phyloP scores from a whole-genome alignment of 2,797 vertebrate species.

The Selene dorsalis region DNA sequence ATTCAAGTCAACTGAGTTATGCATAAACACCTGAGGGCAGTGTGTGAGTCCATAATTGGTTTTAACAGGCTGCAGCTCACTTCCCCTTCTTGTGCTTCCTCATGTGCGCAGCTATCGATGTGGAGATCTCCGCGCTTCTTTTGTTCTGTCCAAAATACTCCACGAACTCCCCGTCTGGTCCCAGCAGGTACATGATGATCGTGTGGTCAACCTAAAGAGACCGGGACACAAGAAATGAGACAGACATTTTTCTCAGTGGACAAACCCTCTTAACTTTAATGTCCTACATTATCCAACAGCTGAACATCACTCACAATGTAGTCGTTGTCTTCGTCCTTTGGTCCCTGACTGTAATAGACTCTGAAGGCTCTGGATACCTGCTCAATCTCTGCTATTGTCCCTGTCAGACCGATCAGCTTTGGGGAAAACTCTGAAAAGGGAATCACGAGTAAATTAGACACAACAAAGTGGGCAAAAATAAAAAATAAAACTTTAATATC shows the following conservation, averaged over 20 bases:
- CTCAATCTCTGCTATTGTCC: conserved; percentile 85
- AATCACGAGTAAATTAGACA: neutral
- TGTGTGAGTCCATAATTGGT: neutral
- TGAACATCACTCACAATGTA: conserved; percentile 92
- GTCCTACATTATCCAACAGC: neutral
- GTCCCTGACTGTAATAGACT: conserved; percentile 96
- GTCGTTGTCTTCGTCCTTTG: conserved; percentile 95
- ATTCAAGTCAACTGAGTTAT: neutral
- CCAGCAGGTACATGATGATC: conserved; percentile 98
- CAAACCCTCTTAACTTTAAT: neutral
- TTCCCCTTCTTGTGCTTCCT: conserved; percentile 80
- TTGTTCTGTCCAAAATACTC: conserved; percentile 98
- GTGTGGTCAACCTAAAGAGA: conserved; percentile 95
- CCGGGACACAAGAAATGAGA: conserved; percentile 1
- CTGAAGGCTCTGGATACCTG: conserved; percentile 91
- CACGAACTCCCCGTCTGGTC: conserved; percentile 91
- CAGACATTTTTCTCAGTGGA: neutral
- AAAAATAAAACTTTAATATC: neutral
- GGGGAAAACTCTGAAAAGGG: conserved; percentile 92
- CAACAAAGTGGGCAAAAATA: neutral
- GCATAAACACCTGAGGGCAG: neutral
- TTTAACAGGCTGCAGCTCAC: neutral
- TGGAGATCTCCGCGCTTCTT: conserved; percentile 86
- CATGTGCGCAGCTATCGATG: conserved; percentile 90
- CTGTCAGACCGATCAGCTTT: conserved; percentile 94